These are phyloP conservation scores for Cossypha caffra DNA, from an alignment of 2,797 vertebrate genomes.

Conservation along the genomic window DNA sequence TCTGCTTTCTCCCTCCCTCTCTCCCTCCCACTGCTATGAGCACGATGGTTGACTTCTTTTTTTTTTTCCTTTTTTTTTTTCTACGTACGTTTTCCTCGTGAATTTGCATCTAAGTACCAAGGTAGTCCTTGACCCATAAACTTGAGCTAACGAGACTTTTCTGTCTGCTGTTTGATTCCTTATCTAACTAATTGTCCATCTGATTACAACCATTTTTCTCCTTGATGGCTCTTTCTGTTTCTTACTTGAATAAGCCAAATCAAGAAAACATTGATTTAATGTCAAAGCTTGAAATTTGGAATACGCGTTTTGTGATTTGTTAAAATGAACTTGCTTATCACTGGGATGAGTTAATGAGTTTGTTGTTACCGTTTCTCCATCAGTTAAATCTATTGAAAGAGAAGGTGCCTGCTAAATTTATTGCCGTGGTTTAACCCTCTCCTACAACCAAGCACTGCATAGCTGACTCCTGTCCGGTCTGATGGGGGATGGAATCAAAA, in stretches of 20 bases:
- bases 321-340: neutral
- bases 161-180: neutral
- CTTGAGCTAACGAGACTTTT: neutral
- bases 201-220: neutral
- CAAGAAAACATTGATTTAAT: neutral
- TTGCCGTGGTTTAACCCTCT: neutral
- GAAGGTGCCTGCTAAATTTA: neutral
- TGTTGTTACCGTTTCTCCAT: neutral
- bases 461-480: neutral
- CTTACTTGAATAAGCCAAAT: neutral
- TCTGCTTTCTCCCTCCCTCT: neutral
- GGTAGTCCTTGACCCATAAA: neutral
- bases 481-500: neutral
- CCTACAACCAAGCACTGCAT: neutral
- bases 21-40: accelerated
- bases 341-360: neutral
- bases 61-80: neutral
- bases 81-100: accelerated
- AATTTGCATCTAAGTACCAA: neutral
- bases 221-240: neutral
- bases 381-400: neutral
- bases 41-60: neutral
- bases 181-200: neutral
- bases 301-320: neutral
- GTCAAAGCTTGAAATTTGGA: neutral